Base-by-base conservation (phyloP, 2,113 vertebrate species). In the Leptocoma aspasia region DNA sequence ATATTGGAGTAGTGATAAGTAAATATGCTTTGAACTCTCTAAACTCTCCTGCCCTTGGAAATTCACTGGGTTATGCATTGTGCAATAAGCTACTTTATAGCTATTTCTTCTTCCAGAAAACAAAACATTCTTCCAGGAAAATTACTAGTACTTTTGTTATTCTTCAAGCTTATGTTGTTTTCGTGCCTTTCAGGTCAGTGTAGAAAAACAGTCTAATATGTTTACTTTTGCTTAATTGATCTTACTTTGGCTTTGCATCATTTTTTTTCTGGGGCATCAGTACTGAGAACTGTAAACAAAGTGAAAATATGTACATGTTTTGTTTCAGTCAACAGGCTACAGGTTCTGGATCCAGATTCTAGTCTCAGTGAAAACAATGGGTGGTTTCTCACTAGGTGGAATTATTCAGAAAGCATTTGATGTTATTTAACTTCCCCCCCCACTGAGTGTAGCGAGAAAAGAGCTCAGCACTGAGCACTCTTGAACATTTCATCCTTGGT, bases 211-310 rank as follows among this genome's bases (percentile, higher is more conserved):
- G 39, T 20, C 31, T 53, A n/a, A 49, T 49, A 22, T 78, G 39
- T 90, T 95, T 90, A 31, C 15, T 42, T 84, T 66, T 75, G 47
- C 41, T 87, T 82, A 91, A 86, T 85, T 95, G 57, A 77, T 95
- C 75, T 92, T 76, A 8, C 47, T 84, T 94, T 61, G 86, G 77
- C 63, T 94, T 88, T 82, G 75, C 60, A 81, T 90, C 17, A 30
- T 86, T 82, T 91, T 91, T 91, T 86, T 44, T 59, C 52, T 37
- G 56, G 44, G 47, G 8, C 60, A 66, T 86, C 47, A 54, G 59
- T 37, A 44, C 49, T 76, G 81, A 53, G 83, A 89, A 92, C 44
- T 82, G 78, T 76, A 91, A 95, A 94, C 73, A 87, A 54, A 91
- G 35, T 21, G 26, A 50, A 59, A 60, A 57, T 61, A 71, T 9